phyloP scores from a whole-genome alignment of 2,797 vertebrate genomes.

The Cuniculus paca region DNA sequence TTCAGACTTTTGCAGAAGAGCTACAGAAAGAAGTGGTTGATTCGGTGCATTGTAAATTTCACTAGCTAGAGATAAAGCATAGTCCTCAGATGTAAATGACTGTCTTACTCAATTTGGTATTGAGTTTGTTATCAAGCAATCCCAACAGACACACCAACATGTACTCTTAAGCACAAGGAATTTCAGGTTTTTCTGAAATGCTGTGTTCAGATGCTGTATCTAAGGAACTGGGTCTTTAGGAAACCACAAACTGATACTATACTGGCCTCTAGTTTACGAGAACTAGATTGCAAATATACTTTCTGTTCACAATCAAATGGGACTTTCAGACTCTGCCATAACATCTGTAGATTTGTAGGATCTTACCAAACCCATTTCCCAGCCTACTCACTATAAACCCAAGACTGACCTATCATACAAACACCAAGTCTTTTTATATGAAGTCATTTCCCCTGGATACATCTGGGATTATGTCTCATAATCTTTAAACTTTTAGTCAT shows the following conservation, averaged over 20 bases:
- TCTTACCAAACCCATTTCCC: neutral
- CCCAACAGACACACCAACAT: neutral
- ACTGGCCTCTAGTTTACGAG: neutral
- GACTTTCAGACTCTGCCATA: neutral
- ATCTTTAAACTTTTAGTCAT: neutral
- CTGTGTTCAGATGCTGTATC: neutral
- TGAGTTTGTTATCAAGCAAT: neutral
- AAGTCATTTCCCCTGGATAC: neutral
- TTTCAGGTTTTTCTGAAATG: neutral
- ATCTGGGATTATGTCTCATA: neutral
- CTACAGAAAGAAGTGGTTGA: neutral
- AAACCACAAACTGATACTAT: neutral
- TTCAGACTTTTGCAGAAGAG: neutral
- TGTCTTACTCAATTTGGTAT: neutral
- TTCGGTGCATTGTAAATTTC: neutral
- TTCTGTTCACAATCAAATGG: neutral
- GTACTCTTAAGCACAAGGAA: neutral
- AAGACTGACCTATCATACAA: neutral
- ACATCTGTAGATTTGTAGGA: neutral
- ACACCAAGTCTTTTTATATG: neutral
- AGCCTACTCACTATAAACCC: neutral
- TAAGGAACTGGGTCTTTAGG: neutral
- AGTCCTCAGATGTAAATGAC: neutral
- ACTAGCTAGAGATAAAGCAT: neutral
- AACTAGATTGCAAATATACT: neutral